Conservation (phyloP, 2,113 vertebrate species). For the Periophthalmus modestus region DNA sequence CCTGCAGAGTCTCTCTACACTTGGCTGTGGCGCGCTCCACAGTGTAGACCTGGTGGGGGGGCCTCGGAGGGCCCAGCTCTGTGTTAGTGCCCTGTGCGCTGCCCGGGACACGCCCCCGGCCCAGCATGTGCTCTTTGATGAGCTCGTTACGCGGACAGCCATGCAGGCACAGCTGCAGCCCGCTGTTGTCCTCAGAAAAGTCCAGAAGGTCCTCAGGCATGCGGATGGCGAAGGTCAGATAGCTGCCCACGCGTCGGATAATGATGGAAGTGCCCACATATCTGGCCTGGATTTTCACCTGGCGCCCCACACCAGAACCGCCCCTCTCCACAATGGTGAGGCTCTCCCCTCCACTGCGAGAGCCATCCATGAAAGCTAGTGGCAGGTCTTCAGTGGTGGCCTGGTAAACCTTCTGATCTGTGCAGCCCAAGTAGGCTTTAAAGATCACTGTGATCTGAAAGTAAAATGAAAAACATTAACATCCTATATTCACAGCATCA, state of each 20-base stretch:
- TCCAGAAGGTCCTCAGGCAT: conserved; percentile 79
- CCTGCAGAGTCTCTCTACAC: conserved; percentile 80
- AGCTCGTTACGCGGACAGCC: conserved; percentile 83
- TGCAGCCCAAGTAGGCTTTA: conserved; percentile 80
- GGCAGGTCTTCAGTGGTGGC: conserved; percentile 82
- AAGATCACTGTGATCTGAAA: conserved; percentile 84
- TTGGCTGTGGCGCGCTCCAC: conserved; percentile 79
- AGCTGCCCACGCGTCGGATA: conserved; percentile 80
- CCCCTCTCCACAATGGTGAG: conserved; percentile 74
- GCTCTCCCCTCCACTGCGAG: conserved; percentile 74
- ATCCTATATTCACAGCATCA: background rate
- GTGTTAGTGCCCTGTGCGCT: conserved; percentile 54
- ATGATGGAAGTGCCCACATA: conserved; percentile 82
- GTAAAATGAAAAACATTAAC: background rate
- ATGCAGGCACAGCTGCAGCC: conserved; percentile 83
- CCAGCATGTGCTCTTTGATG: conserved; percentile 82
- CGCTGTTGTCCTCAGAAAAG: conserved; percentile 72
- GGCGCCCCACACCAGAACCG: conserved; percentile 62
- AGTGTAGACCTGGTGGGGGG: conserved; percentile 72
- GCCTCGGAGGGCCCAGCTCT: conserved; percentile 56
- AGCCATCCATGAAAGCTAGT: conserved; percentile 80
- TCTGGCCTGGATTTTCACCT: conserved; percentile 81
- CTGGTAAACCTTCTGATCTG: conserved; percentile 85
- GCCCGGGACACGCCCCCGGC: conserved; percentile 56
- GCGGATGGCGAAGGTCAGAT: conserved; percentile 84